Evolutionary conservation across 2,797 vertebrate genomes (phyloP).

Genomic region (Lindbergichthys nudifrons): DNA sequence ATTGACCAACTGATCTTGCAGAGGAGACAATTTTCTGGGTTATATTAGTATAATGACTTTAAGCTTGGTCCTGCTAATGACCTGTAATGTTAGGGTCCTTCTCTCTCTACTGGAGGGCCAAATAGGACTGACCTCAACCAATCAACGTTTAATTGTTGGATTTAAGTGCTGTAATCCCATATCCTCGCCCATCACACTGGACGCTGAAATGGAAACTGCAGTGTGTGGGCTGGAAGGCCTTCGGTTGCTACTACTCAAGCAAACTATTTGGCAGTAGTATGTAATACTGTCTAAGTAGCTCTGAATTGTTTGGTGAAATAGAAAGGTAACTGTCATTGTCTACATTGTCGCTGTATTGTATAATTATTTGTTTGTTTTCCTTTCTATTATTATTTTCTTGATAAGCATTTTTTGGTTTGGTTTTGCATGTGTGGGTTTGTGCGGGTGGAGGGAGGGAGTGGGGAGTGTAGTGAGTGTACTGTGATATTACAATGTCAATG

Average conservation of each 20-base stretch:
- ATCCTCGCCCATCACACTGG: neutral
- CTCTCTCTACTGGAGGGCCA: neutral
- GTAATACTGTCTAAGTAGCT: constrained; percentile 2
- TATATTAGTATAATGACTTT: constrained; percentile 34
- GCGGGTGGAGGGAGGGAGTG: too few relatives aligned
- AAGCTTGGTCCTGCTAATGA: constrained; percentile 27
- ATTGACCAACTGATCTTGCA: constrained; percentile 33
- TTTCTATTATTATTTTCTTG: too few relatives aligned
- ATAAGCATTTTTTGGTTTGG: too few relatives aligned
- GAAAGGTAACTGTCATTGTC: neutral
- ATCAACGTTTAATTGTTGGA: neutral
- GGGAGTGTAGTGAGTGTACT: too few relatives aligned
- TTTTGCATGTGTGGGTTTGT: too few relatives aligned
- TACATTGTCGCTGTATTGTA: too few relatives aligned
- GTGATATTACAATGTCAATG: too few relatives aligned
- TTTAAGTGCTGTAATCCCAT: neutral
- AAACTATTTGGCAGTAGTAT: constrained; percentile 30
- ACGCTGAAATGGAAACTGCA: neutral
- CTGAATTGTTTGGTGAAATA: constrained; percentile 19
- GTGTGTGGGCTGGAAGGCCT: constrained; percentile 1
- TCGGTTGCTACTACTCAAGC: constrained; percentile 10
- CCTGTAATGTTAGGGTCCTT: constrained; percentile 15
- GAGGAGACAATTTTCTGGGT: constrained; percentile 14
- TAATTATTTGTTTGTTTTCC: too few relatives aligned
- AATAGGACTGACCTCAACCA: constrained; percentile 4